phyloP scores from a whole-genome alignment of 2,797 vertebrate species.

The Cyprinodon diabolis region DNA sequence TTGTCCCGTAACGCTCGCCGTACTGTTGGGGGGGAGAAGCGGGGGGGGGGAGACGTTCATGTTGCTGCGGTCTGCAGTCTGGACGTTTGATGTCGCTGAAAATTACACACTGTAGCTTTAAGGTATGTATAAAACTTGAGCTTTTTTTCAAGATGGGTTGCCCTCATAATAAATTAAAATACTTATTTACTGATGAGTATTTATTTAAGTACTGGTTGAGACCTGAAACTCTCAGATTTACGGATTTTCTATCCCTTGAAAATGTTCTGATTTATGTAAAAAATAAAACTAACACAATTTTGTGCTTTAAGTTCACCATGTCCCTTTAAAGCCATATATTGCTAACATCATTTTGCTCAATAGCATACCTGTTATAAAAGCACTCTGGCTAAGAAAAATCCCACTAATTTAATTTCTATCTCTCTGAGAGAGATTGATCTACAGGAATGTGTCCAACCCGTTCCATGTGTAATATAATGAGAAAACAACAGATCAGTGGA shows the following conservation, averaged over 20 bases:
- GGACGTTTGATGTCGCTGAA: no score
- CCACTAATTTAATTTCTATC: slow-evolving; percentile 20
- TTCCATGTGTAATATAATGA: slow-evolving; percentile 45
- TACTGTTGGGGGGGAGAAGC: no score
- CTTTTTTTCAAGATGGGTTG: background rate
- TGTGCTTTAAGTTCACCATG: slow-evolving; percentile 11
- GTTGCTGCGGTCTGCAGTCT: no score
- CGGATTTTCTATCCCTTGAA: background rate
- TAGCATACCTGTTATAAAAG: slow-evolving; percentile 25
- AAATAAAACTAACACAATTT: slow-evolving; percentile 8
- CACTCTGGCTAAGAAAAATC: background rate
- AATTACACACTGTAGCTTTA: no score
- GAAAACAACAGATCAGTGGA: slow-evolving; percentile 59
- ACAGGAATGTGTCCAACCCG: slow-evolving; percentile 30
- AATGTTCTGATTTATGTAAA: slow-evolving; percentile 16
- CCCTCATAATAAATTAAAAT: background rate
- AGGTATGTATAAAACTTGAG: background rate
- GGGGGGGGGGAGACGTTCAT: no score
- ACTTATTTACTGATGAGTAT: no score
- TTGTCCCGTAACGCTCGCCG: no score
- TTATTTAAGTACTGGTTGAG: no score
- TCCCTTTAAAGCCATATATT: slow-evolving; percentile 2
- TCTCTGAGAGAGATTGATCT: slow-evolving; percentile 17
- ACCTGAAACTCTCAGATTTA: no score
- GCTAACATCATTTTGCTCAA: slow-evolving; percentile 9